Conservation (phyloP, 1,140 invertebrate species). For the Aphelenchoides fujianensis region DNA sequence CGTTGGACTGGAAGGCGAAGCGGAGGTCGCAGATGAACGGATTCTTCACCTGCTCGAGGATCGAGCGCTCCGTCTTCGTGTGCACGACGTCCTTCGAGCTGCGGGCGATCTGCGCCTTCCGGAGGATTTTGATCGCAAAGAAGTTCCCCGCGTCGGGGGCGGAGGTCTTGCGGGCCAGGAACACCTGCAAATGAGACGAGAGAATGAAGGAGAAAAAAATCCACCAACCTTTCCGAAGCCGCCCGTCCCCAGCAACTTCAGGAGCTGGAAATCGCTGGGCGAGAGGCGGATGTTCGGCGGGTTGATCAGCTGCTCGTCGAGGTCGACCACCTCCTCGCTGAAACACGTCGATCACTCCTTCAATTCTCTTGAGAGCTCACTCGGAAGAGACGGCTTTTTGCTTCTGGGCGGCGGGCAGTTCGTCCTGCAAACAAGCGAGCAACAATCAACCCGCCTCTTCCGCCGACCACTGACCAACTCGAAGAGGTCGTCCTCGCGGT, state of each 20-base stretch:
- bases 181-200: conserved; percentile 70
- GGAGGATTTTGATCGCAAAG: conserved; percentile 97
- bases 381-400: background rate
- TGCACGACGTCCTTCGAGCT: conserved; percentile 63
- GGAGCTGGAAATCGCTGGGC: conserved; percentile 78
- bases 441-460: background rate
- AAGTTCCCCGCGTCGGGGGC: conserved; percentile 84
- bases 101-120: conserved; percentile 94
- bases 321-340: conserved; percentile 6
- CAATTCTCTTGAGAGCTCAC: background rate
- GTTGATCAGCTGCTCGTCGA: background rate
- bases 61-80: conserved; percentile 95
- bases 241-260: conserved; percentile 93
- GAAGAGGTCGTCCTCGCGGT: conserved; percentile 4
- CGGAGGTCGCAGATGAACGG: conserved; percentile 94
- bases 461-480: background rate
- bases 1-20: conserved; percentile 93
- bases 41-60: conserved; percentile 91
- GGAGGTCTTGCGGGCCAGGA: conserved; percentile 86
- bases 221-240: conserved; percentile 90
- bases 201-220: background rate
- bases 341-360: no score
- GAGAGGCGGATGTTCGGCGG: background rate
- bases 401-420: background rate
- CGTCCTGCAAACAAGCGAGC: background rate